Evolutionary conservation across 2,113 vertebrate species (phyloP).

Genomic region (Shinisaurus crocodilurus): DNA sequence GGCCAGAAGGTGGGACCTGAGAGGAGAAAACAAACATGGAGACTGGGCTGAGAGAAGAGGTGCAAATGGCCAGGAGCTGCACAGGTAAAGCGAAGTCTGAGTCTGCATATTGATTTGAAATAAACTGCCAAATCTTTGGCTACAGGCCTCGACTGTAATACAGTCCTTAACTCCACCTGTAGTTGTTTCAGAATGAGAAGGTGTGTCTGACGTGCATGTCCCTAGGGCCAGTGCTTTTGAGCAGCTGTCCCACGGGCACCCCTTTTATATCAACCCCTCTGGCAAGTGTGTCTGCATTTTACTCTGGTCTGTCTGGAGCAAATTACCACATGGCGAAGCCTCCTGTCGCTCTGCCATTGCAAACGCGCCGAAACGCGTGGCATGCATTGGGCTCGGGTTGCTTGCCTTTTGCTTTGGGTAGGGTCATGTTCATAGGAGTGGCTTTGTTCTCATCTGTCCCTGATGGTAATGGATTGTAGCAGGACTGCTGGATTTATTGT

Average conservation of each 20-base stretch:
- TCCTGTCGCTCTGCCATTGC: not conserved
- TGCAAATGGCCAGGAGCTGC: not conserved
- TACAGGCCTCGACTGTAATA: not conserved
- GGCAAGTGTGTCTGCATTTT: too few species aligned
- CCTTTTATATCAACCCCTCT: not conserved
- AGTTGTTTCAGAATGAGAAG: not conserved
- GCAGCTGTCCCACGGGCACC: not conserved
- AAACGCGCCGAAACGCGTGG: not conserved
- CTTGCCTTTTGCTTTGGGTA: not conserved
- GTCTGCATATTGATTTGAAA: too few species aligned
- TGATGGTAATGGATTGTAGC: not conserved
- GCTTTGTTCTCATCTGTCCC: not conserved
- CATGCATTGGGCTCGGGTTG: not conserved
- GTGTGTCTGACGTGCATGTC: not conserved
- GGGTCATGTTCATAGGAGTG: too few species aligned
- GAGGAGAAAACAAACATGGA: not conserved
- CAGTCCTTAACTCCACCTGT: not conserved
- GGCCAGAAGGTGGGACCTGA: not conserved
- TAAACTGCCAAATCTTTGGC: not conserved
- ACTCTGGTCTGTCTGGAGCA: not conserved
- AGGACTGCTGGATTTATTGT: not conserved
- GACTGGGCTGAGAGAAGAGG: not conserved
- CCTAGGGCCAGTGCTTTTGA: not conserved
- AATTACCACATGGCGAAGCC: not conserved
- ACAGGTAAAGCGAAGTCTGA: not conserved